Percentiles rank a stretch among this genome's conserved stretches.
Evolutionary conservation across 2,888 invertebrate genomes (phyloP).

Genomic region (Megastigmus dorsalis): DNA sequence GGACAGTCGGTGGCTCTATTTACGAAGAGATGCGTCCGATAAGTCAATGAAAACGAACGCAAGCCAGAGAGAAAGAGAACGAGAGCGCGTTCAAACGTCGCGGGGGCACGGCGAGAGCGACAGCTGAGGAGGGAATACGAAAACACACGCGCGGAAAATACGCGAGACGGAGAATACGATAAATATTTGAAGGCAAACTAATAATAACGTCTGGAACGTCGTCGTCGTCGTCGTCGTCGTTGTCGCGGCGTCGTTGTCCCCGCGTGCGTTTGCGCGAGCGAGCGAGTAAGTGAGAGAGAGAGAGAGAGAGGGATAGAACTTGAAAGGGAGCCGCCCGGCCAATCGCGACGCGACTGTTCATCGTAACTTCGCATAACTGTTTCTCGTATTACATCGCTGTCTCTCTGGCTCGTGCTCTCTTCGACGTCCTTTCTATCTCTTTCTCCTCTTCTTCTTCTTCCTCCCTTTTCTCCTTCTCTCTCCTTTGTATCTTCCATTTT

Average conservation of each 20-base stretch:
- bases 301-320: conserved; percentile 15
- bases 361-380: conserved; percentile 55
- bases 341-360: conserved; percentile 38
- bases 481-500: conserved; percentile 46
- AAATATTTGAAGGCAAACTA: conserved; percentile 71
- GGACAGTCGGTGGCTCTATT: not conserved
- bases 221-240: conserved; percentile 45
- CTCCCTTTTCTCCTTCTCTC: conserved; percentile 16
- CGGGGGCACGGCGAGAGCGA: not conserved
- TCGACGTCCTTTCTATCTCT: not conserved
- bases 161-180: conserved; percentile 62
- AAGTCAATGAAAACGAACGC: conserved; percentile 14
- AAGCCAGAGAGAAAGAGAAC: not conserved
- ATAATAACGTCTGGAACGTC: conserved; percentile 64
- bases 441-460: conserved; percentile 26
- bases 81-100: conserved; percentile 11
- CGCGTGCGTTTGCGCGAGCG: not conserved
- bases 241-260: conserved; percentile 35
- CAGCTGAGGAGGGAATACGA: conserved; percentile 42
- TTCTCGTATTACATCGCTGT: conserved; percentile 58
- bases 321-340: conserved; percentile 48
- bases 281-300: conserved; percentile 6
- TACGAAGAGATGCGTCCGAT: conserved; percentile 3
- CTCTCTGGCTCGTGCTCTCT: conserved; percentile 1
- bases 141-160: conserved; percentile 48